A percentile compares a stretch with the other conserved stretches of the same genome.
Evolutionary conservation across 2,888 invertebrate genomes (phyloP).

Genomic region (Catocala fraxini): DNA sequence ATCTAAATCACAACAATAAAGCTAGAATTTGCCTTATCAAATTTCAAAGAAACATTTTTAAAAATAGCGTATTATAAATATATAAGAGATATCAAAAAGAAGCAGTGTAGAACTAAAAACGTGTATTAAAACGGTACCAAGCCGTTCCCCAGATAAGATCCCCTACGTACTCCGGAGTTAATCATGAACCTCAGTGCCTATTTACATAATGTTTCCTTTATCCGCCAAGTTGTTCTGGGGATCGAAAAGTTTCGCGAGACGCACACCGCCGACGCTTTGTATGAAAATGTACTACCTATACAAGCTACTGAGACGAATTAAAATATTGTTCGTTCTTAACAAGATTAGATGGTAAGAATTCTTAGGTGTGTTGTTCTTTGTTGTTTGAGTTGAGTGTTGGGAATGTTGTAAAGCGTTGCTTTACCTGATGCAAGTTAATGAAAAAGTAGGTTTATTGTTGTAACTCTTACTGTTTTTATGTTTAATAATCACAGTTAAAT

Average conservation of each 20-base stretch:
- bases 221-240: constrained; percentile 67
- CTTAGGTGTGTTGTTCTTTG: constrained; percentile 21
- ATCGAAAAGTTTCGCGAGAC: constrained; percentile 66
- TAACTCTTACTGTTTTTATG: too few relatives aligned
- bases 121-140: constrained; percentile 57
- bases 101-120: constrained; percentile 44
- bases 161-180: constrained; percentile 67
- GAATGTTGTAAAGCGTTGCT: background rate
- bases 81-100: constrained; percentile 24
- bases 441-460: too few relatives aligned
- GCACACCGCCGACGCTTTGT: constrained; percentile 50
- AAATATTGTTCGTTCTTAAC: constrained; percentile 48
- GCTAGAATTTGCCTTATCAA: too few relatives aligned
- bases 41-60: background rate
- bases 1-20: too few relatives aligned
- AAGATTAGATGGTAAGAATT: constrained; percentile 42
- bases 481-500: too few relatives aligned
- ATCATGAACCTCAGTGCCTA: constrained; percentile 77
- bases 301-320: constrained; percentile 50
- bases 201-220: constrained; percentile 83
- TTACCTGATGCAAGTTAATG: background rate
- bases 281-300: constrained; percentile 49
- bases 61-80: constrained; percentile 1
- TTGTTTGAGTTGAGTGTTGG: constrained; percentile 10
- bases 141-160: constrained; percentile 60